Evolutionary conservation across 2,888 invertebrate genomes (phyloP), one percentile per base, ranked within the genome.

Genomic region (Cacoxenus indagator): DNA sequence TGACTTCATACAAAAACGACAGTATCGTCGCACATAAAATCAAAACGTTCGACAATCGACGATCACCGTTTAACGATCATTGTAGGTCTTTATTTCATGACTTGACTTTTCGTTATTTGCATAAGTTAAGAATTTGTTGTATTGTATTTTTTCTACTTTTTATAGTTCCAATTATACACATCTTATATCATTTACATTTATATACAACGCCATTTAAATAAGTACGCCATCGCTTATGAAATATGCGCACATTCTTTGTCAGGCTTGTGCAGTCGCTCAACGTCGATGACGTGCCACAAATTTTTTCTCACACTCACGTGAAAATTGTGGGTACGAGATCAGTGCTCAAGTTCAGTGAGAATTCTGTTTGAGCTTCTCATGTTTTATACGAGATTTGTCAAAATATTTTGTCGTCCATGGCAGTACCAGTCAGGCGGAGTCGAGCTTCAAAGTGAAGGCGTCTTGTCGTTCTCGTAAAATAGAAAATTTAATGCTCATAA

Each of bases 1-100:
- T 83, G 80, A 80, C 82, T 83, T 80, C 80, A 80, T 80, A 81
- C 76, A 81, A 72, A 59, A 27, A 37, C 19, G n/a, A 48, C 65
- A 31, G n/a, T 19, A 45, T n/a, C 24, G n/a, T 9, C 29, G 27
- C 29, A 65, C 70, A 43, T 69, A 62, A 62, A 72, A 70, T 74
- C 8, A 17, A 48, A 2, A 17, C 19, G 19, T 17, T 48, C 2
- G 19, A 24, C 45, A 45, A 22, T 14, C 43, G 19, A 43, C n/a
- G 45, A 43, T 43, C 45, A 43, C n/a, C 45, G n/a, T n/a, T n/a
- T n/a, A n/a, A n/a, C n/a, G n/a, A n/a, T n/a, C n/a, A n/a, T n/a
- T n/a, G n/a, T n/a, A n/a, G n/a, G n/a, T n/a, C n/a, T n/a, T n/a
- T n/a, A n/a, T n/a, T 37, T 4, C 37, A 37, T 37, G 37, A 37